phyloP scores from a whole-genome alignment of 1,140 invertebrate species.

The Drosophila miranda region DNA sequence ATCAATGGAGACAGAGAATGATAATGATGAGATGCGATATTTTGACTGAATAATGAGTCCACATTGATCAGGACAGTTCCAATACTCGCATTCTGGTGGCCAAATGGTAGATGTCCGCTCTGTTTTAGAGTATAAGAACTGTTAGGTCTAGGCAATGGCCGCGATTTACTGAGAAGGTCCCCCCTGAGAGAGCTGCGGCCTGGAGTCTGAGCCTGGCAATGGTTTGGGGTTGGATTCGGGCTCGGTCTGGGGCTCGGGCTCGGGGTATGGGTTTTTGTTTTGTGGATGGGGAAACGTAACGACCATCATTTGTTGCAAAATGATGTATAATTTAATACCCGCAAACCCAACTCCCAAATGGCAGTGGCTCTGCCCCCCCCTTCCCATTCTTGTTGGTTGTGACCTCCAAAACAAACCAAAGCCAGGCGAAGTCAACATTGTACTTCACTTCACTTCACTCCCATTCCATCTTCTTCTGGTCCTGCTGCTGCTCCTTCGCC shows the following conservation, averaged over 20 bases:
- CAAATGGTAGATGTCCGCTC: not conserved
- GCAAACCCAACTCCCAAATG: constrained; percentile 81
- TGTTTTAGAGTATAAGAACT: constrained; percentile 19
- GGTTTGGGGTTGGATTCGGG: constrained; percentile 3
- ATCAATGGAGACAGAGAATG: too few relatives aligned
- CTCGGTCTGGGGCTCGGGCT: not conserved
- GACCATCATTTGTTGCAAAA: constrained; percentile 82
- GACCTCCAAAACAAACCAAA: constrained; percentile 76
- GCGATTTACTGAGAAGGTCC: constrained; percentile 12
- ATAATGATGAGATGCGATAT: too few relatives aligned
- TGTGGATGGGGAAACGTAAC: constrained; percentile 51
- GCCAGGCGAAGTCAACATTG: constrained; percentile 70
- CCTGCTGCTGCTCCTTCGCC: not conserved
- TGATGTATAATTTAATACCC: constrained; percentile 82
- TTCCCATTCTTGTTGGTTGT: constrained; percentile 22
- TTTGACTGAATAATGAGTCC: too few relatives aligned
- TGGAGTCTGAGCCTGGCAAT: not conserved
- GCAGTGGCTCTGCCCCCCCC: constrained; percentile 20
- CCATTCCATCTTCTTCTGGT: constrained; percentile 31
- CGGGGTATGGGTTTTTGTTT: not conserved
- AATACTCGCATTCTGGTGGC: too few relatives aligned
- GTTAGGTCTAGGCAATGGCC: constrained; percentile 26
- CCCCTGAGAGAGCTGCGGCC: not conserved
- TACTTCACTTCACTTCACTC: constrained; percentile 56
- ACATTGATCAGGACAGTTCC: too few relatives aligned